Evolutionary conservation across 2,797 vertebrate genomes (phyloP).

Genomic region (Dendrocincla fuliginosa): DNA sequence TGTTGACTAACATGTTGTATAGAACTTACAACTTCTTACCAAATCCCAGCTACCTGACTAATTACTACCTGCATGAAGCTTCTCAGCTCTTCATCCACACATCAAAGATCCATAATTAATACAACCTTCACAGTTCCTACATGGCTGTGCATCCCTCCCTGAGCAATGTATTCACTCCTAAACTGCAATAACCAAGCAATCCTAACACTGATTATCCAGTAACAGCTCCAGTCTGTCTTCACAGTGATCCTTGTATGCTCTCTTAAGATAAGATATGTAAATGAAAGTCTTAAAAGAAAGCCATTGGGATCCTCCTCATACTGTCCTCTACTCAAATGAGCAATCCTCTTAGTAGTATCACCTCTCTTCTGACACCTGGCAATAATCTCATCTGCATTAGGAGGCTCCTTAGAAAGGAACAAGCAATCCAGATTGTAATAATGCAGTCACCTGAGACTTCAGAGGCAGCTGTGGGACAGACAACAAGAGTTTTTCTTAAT

Average conservation of each 20-base stretch:
- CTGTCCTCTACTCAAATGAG: neutral
- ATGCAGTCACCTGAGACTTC: neutral
- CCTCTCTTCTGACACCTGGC: neutral
- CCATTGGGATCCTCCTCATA: neutral
- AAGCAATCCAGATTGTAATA: neutral
- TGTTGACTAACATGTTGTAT: neutral
- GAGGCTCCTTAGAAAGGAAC: neutral
- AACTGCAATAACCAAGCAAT: neutral
- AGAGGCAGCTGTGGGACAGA: neutral
- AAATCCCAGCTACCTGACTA: neutral
- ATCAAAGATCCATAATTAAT: neutral
- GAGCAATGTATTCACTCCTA: neutral
- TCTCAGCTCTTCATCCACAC: neutral
- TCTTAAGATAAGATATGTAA: neutral
- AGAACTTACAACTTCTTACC: neutral
- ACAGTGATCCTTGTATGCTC: neutral
- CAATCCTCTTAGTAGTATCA: neutral
- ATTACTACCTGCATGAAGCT: neutral
- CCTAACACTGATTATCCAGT: neutral
- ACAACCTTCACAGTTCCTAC: neutral
- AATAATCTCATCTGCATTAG: neutral
- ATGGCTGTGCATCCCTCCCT: neutral
- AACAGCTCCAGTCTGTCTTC: neutral
- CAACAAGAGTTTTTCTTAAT: neutral
- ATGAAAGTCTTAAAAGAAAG: neutral